These are phyloP conservation scores for Sialia sialis DNA, from an alignment of 2,113 vertebrate species.

Conservation along the genomic window DNA sequence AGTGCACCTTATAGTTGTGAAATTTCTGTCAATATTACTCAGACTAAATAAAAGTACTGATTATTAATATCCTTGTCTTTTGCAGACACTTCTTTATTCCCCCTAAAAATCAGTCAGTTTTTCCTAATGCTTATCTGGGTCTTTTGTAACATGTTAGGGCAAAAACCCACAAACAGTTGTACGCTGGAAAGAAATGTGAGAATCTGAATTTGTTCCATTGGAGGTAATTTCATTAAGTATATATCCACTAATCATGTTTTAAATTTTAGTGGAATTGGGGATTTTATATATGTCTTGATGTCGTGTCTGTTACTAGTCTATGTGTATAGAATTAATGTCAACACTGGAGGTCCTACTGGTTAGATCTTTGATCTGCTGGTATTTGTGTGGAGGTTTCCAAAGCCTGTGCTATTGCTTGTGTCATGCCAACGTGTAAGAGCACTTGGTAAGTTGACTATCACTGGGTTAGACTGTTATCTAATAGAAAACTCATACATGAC, in stretches of 20 bases:
- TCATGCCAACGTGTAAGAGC: neutral
- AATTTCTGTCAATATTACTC: too few relatives aligned
- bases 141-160: neutral
- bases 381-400: neutral
- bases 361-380: neutral
- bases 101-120: neutral
- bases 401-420: neutral
- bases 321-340: neutral
- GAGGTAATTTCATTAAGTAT: neutral
- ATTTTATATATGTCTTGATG: neutral
- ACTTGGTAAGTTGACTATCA: neutral
- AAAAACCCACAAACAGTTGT: neutral
- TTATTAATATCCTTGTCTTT: neutral
- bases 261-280: neutral
- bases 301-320: fast-evolving
- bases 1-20: too few relatives aligned
- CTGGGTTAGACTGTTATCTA: neutral
- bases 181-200: neutral
- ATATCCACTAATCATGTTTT: neutral
- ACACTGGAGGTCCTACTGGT: neutral
- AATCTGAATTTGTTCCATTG: neutral
- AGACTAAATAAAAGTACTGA: neutral
- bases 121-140: neutral
- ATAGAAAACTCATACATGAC: neutral
- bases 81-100: neutral